phyloP scores from a whole-genome alignment of 2,797 vertebrate species.

The Argyrosomus regius region DNA sequence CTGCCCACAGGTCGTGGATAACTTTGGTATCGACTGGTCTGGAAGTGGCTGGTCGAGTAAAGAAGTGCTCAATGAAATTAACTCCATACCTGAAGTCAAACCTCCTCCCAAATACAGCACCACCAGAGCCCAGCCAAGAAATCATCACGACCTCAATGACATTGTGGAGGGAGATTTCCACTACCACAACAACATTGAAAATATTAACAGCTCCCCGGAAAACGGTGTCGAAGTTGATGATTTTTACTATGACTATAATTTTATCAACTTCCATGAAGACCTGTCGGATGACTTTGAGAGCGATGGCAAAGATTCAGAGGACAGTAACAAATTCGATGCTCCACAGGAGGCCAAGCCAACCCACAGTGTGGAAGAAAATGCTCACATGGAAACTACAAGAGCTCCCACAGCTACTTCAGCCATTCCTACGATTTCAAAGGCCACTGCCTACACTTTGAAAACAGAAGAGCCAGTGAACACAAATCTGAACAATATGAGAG shows the following conservation, averaged over 20 bases:
- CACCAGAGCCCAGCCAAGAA: slow-evolving; percentile 69
- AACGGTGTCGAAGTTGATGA: slow-evolving; percentile 90
- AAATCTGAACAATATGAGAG: neutral
- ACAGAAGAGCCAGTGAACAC: slow-evolving; percentile 33
- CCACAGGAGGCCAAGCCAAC: slow-evolving; percentile 49
- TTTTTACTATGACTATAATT: slow-evolving; percentile 99
- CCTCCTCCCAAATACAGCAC: slow-evolving; percentile 52
- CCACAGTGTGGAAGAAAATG: slow-evolving; percentile 18
- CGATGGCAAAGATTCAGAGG: slow-evolving; percentile 50
- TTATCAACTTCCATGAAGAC: slow-evolving; percentile 97
- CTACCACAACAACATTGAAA: slow-evolving; percentile 78
- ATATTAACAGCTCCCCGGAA: slow-evolving; percentile 60
- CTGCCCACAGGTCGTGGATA: slow-evolving; percentile 79
- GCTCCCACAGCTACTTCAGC: slow-evolving; percentile 56
- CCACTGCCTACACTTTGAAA: slow-evolving; percentile 6
- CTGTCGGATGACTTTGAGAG: slow-evolving; percentile 85
- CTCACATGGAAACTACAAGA: slow-evolving; percentile 47
- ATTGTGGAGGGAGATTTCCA: slow-evolving; percentile 84
- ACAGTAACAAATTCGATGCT: slow-evolving; percentile 35
- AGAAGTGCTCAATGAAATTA: slow-evolving; percentile 91
- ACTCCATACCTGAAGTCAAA: slow-evolving; percentile 79
- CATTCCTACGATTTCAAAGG: slow-evolving; percentile 7
- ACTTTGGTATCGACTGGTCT: slow-evolving; percentile 85
- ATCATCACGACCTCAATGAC: slow-evolving; percentile 68
- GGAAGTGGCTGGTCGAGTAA: slow-evolving; percentile 92